Evolutionary conservation across 1,140 invertebrate genomes (phyloP), one percentile per base, ranked within the genome.

Genomic region (Cepaea nemoralis): DNA sequence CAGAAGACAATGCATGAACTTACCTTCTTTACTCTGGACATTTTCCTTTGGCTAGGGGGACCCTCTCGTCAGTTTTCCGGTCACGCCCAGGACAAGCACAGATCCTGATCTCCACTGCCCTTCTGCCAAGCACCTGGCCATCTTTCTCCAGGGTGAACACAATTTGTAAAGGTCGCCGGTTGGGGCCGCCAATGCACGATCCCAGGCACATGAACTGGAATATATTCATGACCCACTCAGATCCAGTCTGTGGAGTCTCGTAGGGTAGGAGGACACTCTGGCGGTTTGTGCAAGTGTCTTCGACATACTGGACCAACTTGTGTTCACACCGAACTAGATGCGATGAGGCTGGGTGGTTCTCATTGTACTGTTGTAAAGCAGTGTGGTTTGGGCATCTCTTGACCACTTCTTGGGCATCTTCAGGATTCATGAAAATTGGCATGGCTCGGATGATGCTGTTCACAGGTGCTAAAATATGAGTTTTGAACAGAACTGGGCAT

Each of bases 41-140:
- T n/a, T n/a, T n/a, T n/a, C n/a, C n/a, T n/a, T n/a, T n/a, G n/a
- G n/a, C n/a, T n/a, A n/a, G n/a, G n/a, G n/a, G n/a, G n/a, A 85
- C 85, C 48, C 85, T 88, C 74, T 96, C 95, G 84, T 96, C 95
- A 42, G 94, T 94, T 50, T 93, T 92, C 81, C 94, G 93, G 86
- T 97, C 96, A 27, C 96, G 88, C 37, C 94, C 94, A 0, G 95
- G 95, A 89, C 95, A 96, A n/a, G 95, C 94, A 90, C 96, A 97
- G 35, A 96, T 94, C 82, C 95, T 93, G 0, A 96, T 94, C 45
- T 94, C 93, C 0, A 96, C 91, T 39, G 92, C 93, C 76, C 93
- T 91, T 6, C 95, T 91, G 0, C 95, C 96, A 0, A n/a, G n/a
- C n/a, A n/a, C n/a, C n/a, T n/a, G n/a, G n/a, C n/a, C n/a, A n/a